Evolutionary conservation across 2,113 vertebrate species (phyloP), one percentile per base, ranked within the genome.

Genomic region (Actenoides lindsayi): DNA sequence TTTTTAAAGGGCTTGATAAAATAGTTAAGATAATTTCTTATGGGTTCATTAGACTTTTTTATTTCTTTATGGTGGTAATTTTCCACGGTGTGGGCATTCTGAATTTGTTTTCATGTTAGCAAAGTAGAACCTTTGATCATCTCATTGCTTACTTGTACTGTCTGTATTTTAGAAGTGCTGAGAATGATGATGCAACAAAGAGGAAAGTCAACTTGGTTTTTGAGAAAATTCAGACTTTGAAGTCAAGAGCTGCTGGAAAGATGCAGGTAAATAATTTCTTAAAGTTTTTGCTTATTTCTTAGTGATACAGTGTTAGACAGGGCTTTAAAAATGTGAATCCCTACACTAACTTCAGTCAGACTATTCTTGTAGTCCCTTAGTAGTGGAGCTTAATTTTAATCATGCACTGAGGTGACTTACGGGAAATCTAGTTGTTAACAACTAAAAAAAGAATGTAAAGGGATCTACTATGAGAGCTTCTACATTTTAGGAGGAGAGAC

Each of bases 141-240:
- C 23, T 33, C 1, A 20, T 65, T 67, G 57, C 39, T 89, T 83
- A 56, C 41, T 94, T 84, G 9, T 65, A 8, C 44, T 84, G 6
- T 87, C 37, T 97, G 50, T 96, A 11, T 93, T 97, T 83, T 95
- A 99, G 99, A 90, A 99, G 98, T 95, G 97, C 94, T 4, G 99
- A 99, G 96, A 99, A 98, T 16, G 99, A 99, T 5, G 99, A 99
- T 96, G 98, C 98, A 2, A 99, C 99, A 1, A 99, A 99, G 97
- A 98, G 98, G 92, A 99, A 99, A 96, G 99, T 99, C 96, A 99
- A 99, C 97, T 97, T 99, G 67, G 99, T 99, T 85, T 99, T 99
- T 97, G 99, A 99, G 98, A 99, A 99, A 98, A 99, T 99, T 93
- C 99, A 99, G 97, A 99, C 99, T 14, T 97, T 99, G 94, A 99